Conservation (phyloP, 1,140 invertebrate species). For the Daktulosphaira vitifoliae region DNA sequence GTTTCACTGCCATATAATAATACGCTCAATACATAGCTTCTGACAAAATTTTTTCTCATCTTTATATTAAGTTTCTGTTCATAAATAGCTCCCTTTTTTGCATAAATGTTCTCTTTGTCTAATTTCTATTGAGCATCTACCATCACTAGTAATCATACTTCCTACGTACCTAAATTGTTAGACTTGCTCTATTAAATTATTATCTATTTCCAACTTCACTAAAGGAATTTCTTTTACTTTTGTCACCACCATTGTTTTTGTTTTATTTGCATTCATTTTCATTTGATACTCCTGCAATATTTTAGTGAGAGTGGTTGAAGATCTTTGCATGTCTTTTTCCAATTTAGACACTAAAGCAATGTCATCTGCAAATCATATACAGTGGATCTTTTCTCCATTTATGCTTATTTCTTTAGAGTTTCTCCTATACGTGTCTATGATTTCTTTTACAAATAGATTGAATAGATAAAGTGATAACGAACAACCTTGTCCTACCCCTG, state of each 20-base stretch:
- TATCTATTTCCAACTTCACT: not conserved
- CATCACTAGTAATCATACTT: constrained; percentile 4
- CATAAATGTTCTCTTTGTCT: not conserved
- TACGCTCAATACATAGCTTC: not conserved
- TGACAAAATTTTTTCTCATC: not conserved
- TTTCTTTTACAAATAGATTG: constrained; percentile 8
- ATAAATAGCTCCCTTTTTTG: not conserved
- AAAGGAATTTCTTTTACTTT: not conserved
- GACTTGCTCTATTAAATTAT: constrained; percentile 7
- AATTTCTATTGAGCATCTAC: constrained; percentile 7
- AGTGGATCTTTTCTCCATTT: constrained; percentile 16
- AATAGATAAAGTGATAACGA: constrained; percentile 10
- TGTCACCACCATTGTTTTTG: constrained; percentile 4
- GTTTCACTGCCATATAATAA: constrained; percentile 1
- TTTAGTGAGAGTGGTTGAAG: not conserved
- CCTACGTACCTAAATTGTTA: constrained; percentile 17
- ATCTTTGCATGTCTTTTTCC: constrained; percentile 1
- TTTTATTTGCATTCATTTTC: constrained; percentile 25
- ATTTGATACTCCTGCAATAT: constrained; percentile 9
- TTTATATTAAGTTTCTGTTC: too few relatives aligned
- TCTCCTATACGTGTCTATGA: constrained; percentile 4
- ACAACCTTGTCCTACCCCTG: constrained; percentile 13
- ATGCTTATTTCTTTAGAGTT: constrained; percentile 11
- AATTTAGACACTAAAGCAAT: constrained; percentile 7
- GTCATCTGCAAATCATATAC: constrained; percentile 22